These are phyloP conservation scores for Tyrannus savana DNA, from an alignment of 2,113 vertebrate genomes.

Conservation along the genomic window DNA sequence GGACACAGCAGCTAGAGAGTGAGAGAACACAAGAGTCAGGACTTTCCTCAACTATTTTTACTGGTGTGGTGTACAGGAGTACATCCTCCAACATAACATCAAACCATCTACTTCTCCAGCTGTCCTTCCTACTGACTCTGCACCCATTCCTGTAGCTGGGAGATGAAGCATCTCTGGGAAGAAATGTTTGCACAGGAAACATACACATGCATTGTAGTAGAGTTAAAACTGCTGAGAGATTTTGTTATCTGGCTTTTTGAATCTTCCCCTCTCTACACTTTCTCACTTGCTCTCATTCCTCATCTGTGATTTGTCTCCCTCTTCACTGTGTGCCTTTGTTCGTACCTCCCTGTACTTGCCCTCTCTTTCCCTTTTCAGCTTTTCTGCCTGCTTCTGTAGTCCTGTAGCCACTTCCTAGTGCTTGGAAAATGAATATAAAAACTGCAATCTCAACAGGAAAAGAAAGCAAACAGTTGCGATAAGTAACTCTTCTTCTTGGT, in stretches of 20 bases:
- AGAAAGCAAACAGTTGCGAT: not conserved
- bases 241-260: no score
- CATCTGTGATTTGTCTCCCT: conserved; percentile 12
- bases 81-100: not conserved
- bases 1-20: not conserved
- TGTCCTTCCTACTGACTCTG: not conserved
- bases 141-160: not conserved
- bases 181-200: not conserved
- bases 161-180: not conserved
- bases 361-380: not conserved
- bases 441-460: not conserved
- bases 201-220: not conserved
- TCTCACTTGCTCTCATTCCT: not conserved
- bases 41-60: not conserved
- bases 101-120: not conserved
- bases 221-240: not conserved
- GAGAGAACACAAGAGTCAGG: not conserved
- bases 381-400: not conserved
- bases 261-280: not conserved
- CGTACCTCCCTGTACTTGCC: not conserved
- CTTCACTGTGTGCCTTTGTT: not conserved
- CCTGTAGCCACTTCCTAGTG: not conserved
- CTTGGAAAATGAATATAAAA: conserved; percentile 11
- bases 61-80: not conserved
- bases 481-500: conserved; percentile 8